phyloP scores from a whole-genome alignment of 2,888 invertebrate species.

The Salpingus planirostris region DNA sequence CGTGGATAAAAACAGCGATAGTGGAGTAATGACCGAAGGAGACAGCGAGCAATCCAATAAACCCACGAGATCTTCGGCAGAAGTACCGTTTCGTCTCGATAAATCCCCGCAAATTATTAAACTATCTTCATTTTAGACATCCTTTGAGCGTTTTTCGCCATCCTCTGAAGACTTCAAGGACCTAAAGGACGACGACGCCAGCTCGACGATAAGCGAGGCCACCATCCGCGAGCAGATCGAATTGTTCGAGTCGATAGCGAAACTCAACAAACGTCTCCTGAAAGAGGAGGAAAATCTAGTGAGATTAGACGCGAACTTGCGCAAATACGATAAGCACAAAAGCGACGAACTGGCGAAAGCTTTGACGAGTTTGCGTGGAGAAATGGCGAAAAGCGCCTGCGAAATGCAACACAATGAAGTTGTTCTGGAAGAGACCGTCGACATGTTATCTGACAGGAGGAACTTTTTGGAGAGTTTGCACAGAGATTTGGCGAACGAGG shows the following conservation, averaged over 20 bases:
- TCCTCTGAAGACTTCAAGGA: slow-evolving; percentile 37
- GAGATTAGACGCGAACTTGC: slow-evolving; percentile 49
- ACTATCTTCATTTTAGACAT: slow-evolving; percentile 19
- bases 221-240: slow-evolving; percentile 56
- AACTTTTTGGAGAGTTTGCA: slow-evolving; percentile 34
- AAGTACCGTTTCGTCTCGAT: slow-evolving; percentile 21
- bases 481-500: slow-evolving; percentile 35
- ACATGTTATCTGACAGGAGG: slow-evolving; percentile 31
- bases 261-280: slow-evolving; percentile 63
- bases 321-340: slow-evolving; percentile 39
- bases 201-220: slow-evolving; percentile 46
- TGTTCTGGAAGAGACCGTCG: slow-evolving; percentile 38
- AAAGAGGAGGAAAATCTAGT: slow-evolving; percentile 65
- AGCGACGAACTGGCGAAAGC: slow-evolving; percentile 31
- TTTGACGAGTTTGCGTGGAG: slow-evolving; percentile 33
- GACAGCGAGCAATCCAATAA: slow-evolving; percentile 45
- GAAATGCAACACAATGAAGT: slow-evolving; percentile 42
- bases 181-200: slow-evolving; percentile 36
- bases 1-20: slow-evolving; percentile 57
- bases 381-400: slow-evolving; percentile 40
- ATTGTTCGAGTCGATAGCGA: slow-evolving; percentile 62
- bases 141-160: slow-evolving; percentile 37
- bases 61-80: slow-evolving; percentile 27
- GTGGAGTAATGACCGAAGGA: slow-evolving; percentile 60
- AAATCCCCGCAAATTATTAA: slow-evolving; percentile 1